These are phyloP conservation scores for Amorpha juglandis DNA, from an alignment of 2,888 invertebrate species.

Conservation along the genomic window DNA sequence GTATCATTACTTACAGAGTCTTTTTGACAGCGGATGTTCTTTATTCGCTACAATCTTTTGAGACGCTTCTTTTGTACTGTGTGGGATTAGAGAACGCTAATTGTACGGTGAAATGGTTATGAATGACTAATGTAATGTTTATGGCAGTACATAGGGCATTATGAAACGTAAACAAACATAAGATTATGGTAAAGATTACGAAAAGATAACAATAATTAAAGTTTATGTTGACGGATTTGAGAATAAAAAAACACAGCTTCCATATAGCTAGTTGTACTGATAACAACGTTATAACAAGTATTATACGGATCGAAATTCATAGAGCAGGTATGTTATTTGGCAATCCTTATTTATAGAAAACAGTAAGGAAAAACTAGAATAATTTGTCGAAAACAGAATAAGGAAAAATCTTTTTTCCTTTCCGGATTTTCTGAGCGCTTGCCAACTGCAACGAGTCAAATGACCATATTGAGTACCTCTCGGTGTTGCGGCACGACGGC, in stretches of 20 bases:
- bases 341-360: background rate
- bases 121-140: background rate
- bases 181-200: slow-evolving; percentile 12
- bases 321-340: background rate
- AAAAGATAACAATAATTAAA: slow-evolving; percentile 10
- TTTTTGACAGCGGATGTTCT: slow-evolving; percentile 63
- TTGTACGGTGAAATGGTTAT: background rate
- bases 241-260: slow-evolving; percentile 3
- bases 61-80: slow-evolving; percentile 40
- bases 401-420: slow-evolving; percentile 7
- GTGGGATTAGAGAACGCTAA: slow-evolving; percentile 1
- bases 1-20: slow-evolving; percentile 71
- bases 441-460: slow-evolving; percentile 15
- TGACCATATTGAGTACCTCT: slow-evolving; percentile 9
- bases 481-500: background rate
- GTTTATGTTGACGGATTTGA: slow-evolving; percentile 5
- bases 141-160: background rate
- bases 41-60: slow-evolving; percentile 70
- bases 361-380: background rate
- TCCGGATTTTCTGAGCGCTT: slow-evolving; percentile 20
- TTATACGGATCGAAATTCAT: too few species aligned
- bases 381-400: background rate
- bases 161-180: slow-evolving; percentile 1
- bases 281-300: too few species aligned
- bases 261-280: too few species aligned